Evolutionary conservation across 2,113 vertebrate species (phyloP).

Genomic region (Echinops telfairi): DNA sequence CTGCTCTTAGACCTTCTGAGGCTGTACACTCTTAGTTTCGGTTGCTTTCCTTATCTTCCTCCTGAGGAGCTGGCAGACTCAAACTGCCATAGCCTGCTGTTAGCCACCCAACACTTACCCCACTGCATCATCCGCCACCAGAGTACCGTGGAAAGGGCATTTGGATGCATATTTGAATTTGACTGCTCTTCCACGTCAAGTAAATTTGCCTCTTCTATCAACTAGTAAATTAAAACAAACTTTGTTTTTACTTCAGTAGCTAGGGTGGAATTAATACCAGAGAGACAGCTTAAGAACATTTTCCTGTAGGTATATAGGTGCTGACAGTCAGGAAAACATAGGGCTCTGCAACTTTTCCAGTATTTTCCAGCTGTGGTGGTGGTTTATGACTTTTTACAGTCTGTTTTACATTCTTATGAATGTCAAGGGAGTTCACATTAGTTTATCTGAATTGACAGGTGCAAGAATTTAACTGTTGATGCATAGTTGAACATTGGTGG

Average conservation of each 20-base stretch:
- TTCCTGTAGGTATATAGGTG: constrained; percentile 43
- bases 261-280: constrained; percentile 7
- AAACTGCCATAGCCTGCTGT: too few relatives aligned
- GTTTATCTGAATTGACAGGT: constrained; percentile 52
- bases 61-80: too few relatives aligned
- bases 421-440: constrained; percentile 43
- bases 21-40: too few relatives aligned
- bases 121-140: too few relatives aligned
- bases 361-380: neutral
- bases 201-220: constrained; percentile 1
- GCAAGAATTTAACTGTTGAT: constrained; percentile 1
- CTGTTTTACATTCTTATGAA: constrained; percentile 22
- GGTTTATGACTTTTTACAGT: constrained; percentile 41
- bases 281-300: constrained; percentile 6
- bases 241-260: constrained; percentile 8
- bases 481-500: constrained; percentile 53
- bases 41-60: too few relatives aligned
- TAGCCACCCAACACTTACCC: too few relatives aligned
- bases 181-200: constrained; percentile 5
- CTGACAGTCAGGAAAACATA: constrained; percentile 5
- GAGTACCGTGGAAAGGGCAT: neutral
- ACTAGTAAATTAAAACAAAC: constrained; percentile 47
- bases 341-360: constrained; percentile 18
- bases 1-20: too few relatives aligned
- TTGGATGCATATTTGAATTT: constrained; percentile 58